Evolutionary conservation across 2,113 vertebrate species (phyloP).

Genomic region (Carassius carassius): DNA sequence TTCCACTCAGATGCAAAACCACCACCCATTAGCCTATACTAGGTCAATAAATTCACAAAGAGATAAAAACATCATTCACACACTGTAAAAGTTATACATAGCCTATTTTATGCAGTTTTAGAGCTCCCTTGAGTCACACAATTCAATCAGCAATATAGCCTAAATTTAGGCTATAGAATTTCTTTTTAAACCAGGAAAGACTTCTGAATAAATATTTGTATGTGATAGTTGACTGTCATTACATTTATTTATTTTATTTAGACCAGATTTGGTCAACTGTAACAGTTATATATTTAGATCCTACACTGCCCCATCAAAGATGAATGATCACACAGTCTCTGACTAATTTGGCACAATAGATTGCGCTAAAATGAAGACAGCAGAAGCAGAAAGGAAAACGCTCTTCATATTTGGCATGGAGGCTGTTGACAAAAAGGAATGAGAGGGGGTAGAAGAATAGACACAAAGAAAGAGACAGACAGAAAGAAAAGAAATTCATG

Average conservation of each 20-base stretch:
- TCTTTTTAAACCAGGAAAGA: too few relatives aligned
- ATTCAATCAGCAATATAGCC: too few relatives aligned
- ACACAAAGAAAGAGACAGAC: background rate
- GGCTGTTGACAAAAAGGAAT: background rate
- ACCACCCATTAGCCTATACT: background rate
- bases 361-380: background rate
- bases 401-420: background rate
- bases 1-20: background rate
- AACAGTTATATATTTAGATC: background rate
- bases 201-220: too few relatives aligned
- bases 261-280: background rate
- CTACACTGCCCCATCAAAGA: background rate
- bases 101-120: background rate
- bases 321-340: background rate
- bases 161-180: too few relatives aligned
- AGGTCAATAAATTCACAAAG: background rate
- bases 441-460: background rate
- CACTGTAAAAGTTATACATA: background rate
- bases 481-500: background rate
- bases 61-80: background rate
- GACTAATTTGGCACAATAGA: background rate
- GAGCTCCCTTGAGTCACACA: background rate
- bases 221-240: too few relatives aligned
- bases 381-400: background rate
- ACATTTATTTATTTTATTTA: too few relatives aligned